Base-by-base conservation (phyloP, 1,140 invertebrate species). In the Ditylenchus dipsaci region DNA sequence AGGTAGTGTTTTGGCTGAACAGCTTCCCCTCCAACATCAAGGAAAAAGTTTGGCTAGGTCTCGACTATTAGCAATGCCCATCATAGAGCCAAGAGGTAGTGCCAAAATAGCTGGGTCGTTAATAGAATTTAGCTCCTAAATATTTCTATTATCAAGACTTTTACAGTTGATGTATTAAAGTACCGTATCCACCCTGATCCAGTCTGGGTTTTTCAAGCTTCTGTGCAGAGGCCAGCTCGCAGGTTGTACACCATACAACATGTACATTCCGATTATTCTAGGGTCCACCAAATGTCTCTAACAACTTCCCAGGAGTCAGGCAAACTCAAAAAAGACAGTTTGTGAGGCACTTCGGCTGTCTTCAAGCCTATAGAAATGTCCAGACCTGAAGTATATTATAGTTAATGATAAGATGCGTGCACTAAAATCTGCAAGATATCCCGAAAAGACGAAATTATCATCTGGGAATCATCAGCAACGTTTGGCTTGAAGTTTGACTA, bases 321-420 rank as follows among this genome's bases (percentile, higher is more conserved):
- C 23, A 63, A 70, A 13, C 19, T 61, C 5, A 43, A 13, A 61
- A 61, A 30, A 43, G 59, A 30, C 33, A 38, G 33, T 11, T 38
- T 38, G 33, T 38, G 33, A 38, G 33, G 33, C n/a, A 33, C 29
- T 13, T 30, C 8, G 26, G 59, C 8, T 19, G 60, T 66, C 13
- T 26, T 42, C 15, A 78, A 56, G 8, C 74, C 74, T 53, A 78
- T 76, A 43, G 77, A 72, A 43, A 79, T 73, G 53, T 79, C 74
- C 23, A 79, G n/a, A 65, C 57, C 63, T 49, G n/a, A 65, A 57
- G 30, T 38, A 5, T 38, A 38, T n/a, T n/a, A n/a, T n/a, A n/a
- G n/a, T n/a, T n/a, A n/a, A n/a, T n/a, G n/a, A n/a, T n/a, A n/a
- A n/a, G n/a, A n/a, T n/a, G n/a, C n/a, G n/a, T n/a, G n/a, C n/a